phyloP scores from a whole-genome alignment of 1,140 invertebrate species.

The Macrocentrus cingulum region DNA sequence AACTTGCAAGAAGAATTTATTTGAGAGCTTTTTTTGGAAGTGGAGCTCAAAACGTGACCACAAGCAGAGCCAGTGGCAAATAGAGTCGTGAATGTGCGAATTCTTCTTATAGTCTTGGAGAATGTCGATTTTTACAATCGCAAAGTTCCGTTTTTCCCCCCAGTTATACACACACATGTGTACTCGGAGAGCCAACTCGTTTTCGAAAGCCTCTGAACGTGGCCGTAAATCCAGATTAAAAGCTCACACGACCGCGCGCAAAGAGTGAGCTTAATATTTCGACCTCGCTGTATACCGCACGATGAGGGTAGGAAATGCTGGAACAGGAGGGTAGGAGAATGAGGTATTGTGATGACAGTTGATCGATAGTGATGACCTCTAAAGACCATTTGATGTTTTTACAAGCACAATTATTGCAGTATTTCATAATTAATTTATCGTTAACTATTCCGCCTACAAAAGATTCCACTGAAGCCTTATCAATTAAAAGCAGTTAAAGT shows the following conservation, averaged over 20 bases:
- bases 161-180: neutral
- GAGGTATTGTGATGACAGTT: neutral
- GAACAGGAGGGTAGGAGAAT: neutral
- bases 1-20: conserved; percentile 4
- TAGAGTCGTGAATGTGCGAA: conserved; percentile 10
- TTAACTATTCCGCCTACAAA: too few species aligned
- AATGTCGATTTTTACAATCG: neutral
- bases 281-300: neutral
- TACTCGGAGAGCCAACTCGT: conserved; percentile 7
- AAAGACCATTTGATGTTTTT: conserved; percentile 12
- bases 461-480: conserved; percentile 5
- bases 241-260: conserved; percentile 13
- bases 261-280: conserved; percentile 20
- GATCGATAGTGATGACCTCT: conserved; percentile 4
- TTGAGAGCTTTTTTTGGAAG: conserved; percentile 10
- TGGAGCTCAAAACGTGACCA: conserved; percentile 2
- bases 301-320: neutral
- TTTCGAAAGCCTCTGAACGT: conserved; percentile 20
- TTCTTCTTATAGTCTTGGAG: conserved; percentile 2
- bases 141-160: neutral
- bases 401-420: too few species aligned
- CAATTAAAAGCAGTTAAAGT: conserved; percentile 21
- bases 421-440: too few species aligned
- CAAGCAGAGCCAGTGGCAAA: neutral
- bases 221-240: conserved; percentile 21